Percentiles rank a stretch among this genome's conserved stretches.
Evolutionary conservation across 1,140 invertebrate genomes (phyloP).

Genomic region (Homarus americanus): DNA sequence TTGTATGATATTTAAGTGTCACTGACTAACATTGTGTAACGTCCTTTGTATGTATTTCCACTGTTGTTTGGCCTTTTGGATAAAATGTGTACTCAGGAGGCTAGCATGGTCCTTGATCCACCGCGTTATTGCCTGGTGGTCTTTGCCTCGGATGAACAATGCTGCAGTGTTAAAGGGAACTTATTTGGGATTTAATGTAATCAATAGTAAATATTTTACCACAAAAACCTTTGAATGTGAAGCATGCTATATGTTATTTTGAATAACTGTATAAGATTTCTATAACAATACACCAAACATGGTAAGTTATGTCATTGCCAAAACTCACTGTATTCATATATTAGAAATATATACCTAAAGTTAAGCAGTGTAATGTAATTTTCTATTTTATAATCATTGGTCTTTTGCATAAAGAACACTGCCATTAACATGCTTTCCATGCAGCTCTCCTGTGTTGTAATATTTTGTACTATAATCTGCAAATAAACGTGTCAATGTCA

Average conservation of each 20-base stretch:
- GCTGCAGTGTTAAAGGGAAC: slow-evolving; percentile 2
- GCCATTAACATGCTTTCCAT: slow-evolving; percentile 18
- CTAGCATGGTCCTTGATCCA: slow-evolving; percentile 9
- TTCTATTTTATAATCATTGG: not conserved
- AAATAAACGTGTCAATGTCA: slow-evolving; percentile 44
- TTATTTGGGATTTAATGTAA: not conserved
- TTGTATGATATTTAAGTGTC: slow-evolving; percentile 27
- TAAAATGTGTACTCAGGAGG: slow-evolving; percentile 19
- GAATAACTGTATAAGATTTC: not conserved
- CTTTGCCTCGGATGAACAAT: not conserved
- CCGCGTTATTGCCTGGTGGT: not conserved
- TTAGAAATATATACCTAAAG: not conserved
- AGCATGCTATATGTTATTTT: not conserved
- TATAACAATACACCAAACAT: not conserved
- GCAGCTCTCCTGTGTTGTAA: slow-evolving; percentile 41
- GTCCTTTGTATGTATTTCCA: slow-evolving; percentile 50
- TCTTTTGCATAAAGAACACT: slow-evolving; percentile 1
- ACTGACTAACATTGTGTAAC: slow-evolving; percentile 2
- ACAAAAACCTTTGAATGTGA: not conserved
- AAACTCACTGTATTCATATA: not conserved
- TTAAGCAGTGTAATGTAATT: not conserved
- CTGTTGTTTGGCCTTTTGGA: slow-evolving; percentile 43
- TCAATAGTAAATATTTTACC: not conserved
- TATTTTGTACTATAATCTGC: slow-evolving; percentile 47
- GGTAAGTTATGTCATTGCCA: not conserved